These are phyloP conservation scores for Rhagologus leucostigma DNA, from an alignment of 2,113 vertebrate genomes.

Conservation along the genomic window DNA sequence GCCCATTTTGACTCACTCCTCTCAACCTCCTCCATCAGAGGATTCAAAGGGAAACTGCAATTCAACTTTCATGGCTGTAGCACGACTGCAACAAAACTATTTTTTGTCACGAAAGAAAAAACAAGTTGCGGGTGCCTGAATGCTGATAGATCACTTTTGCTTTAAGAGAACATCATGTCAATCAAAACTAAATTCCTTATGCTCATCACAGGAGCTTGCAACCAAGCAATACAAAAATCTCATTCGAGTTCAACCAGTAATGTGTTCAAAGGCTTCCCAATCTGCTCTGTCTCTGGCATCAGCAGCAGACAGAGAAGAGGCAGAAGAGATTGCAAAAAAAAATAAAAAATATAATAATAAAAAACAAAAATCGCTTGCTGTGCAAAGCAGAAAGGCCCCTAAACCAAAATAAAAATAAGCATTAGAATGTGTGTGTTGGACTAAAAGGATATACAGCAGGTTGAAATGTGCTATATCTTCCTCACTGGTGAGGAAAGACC, in stretches of 20 bases:
- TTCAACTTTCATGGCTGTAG: slow-evolving; percentile 7
- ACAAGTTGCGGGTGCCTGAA: slow-evolving; percentile 37
- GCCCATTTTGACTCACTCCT: slow-evolving; percentile 38
- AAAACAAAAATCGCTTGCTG: background rate
- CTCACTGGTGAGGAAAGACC: slow-evolving; percentile 50
- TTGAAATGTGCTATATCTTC: slow-evolving; percentile 37
- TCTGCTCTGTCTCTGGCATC: slow-evolving; percentile 56
- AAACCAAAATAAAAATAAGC: slow-evolving; percentile 67
- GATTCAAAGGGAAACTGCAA: slow-evolving; percentile 61
- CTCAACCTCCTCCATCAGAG: slow-evolving; percentile 34
- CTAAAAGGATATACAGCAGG: slow-evolving; percentile 66
- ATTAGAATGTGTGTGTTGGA: slow-evolving; percentile 31
- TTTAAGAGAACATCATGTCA: slow-evolving; percentile 54
- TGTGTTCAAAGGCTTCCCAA: slow-evolving; percentile 54
- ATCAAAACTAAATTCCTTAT: slow-evolving; percentile 53
- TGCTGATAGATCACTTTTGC: slow-evolving; percentile 55
- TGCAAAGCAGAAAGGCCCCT: slow-evolving; percentile 38
- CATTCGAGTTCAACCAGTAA: slow-evolving; percentile 57
- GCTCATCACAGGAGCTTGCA: slow-evolving; percentile 43
- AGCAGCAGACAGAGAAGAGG: slow-evolving; percentile 40
- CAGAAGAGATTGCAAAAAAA: background rate
- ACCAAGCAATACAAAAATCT: slow-evolving; percentile 52
- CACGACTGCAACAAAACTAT: slow-evolving; percentile 52
- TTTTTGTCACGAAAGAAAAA: slow-evolving; percentile 57
- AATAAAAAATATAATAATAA: background rate